phyloP scores from a whole-genome alignment of 2,888 invertebrate genomes.

The Amblyjoppa fuscipennis region DNA sequence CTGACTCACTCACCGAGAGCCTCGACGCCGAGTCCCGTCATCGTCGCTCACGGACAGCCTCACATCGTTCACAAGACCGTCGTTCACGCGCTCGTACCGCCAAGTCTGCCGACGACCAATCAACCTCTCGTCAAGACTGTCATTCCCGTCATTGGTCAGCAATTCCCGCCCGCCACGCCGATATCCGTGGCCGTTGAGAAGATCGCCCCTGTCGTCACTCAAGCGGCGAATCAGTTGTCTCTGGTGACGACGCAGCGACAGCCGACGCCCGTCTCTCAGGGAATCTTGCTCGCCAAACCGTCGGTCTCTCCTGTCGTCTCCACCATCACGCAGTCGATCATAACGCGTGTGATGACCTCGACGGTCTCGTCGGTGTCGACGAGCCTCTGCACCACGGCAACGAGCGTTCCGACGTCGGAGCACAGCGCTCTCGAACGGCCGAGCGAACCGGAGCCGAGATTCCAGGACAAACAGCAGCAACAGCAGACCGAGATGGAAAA shows the following conservation, averaged over 20 bases:
- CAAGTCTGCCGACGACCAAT: slow-evolving; percentile 71
- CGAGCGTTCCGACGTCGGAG: slow-evolving; percentile 38
- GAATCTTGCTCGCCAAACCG: slow-evolving; percentile 74
- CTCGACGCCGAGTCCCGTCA: slow-evolving; percentile 86
- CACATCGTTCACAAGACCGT: slow-evolving; percentile 79
- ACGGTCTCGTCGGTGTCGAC: slow-evolving; percentile 68
- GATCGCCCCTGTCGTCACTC: slow-evolving; percentile 47
- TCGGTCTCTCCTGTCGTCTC: slow-evolving; percentile 76
- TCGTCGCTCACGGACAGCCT: slow-evolving; percentile 83
- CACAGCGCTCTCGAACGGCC: slow-evolving; percentile 48
- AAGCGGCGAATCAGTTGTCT: slow-evolving; percentile 53
- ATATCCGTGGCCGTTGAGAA: slow-evolving; percentile 72
- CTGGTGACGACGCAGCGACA: slow-evolving; percentile 58
- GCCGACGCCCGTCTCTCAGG: slow-evolving; percentile 73
- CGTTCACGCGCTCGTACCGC: slow-evolving; percentile 73
- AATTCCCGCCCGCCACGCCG: slow-evolving; percentile 66
- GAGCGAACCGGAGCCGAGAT: slow-evolving; percentile 64
- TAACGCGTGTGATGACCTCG: slow-evolving; percentile 74
- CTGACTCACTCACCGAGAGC: slow-evolving; percentile 88
- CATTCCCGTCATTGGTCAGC: slow-evolving; percentile 77
- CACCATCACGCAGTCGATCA: slow-evolving; percentile 76
- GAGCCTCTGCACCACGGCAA: slow-evolving; percentile 54
- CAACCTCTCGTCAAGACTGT: slow-evolving; percentile 81
- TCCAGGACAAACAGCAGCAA: slow-evolving; percentile 38
- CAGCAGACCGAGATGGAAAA: slow-evolving; percentile 25